Percentiles rank a stretch among this genome's conserved stretches.
These are phyloP conservation scores for Sebastes diaconus DNA, from an alignment of 2,797 vertebrate species.

Conservation along the genomic window DNA sequence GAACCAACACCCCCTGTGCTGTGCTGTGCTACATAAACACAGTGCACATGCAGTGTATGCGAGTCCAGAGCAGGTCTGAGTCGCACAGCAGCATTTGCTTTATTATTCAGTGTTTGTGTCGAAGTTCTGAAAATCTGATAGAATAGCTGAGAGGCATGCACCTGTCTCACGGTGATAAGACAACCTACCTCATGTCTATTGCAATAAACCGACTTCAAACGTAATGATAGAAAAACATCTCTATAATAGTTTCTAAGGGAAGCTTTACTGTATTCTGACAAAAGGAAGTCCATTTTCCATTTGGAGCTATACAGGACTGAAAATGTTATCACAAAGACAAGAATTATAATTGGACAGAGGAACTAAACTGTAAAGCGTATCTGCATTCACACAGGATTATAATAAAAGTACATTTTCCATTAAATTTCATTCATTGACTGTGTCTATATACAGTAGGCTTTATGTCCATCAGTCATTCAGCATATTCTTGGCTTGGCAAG, in stretches of 20 bases:
- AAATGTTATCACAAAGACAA: not conserved
- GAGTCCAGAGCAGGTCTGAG: conserved; percentile 1
- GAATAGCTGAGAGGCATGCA: conserved; percentile 1
- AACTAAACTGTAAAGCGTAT: not conserved
- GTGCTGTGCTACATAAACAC: not conserved
- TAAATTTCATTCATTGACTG: not conserved
- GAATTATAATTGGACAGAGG: not conserved
- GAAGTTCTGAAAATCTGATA: not conserved
- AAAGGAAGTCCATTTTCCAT: not conserved
- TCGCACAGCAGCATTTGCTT: conserved; percentile 8
- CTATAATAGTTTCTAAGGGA: not conserved
- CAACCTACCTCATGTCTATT: not conserved
- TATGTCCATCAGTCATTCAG: not conserved
- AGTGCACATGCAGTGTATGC: not conserved
- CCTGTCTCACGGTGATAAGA: not conserved
- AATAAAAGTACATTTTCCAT: not conserved
- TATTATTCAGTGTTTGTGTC: not conserved
- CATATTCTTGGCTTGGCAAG: not conserved
- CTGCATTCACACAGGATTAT: not conserved
- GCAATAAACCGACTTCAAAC: not conserved
- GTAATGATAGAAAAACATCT: not conserved
- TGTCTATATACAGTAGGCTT: not conserved
- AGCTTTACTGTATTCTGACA: not conserved
- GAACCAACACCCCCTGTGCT: not conserved
- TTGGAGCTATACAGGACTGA: not conserved